A percentile compares a stretch with the other conserved stretches of the same genome.
Evolutionary conservation across 2,888 invertebrate genomes (phyloP).

Genomic region (Gandaritis pyraliata): DNA sequence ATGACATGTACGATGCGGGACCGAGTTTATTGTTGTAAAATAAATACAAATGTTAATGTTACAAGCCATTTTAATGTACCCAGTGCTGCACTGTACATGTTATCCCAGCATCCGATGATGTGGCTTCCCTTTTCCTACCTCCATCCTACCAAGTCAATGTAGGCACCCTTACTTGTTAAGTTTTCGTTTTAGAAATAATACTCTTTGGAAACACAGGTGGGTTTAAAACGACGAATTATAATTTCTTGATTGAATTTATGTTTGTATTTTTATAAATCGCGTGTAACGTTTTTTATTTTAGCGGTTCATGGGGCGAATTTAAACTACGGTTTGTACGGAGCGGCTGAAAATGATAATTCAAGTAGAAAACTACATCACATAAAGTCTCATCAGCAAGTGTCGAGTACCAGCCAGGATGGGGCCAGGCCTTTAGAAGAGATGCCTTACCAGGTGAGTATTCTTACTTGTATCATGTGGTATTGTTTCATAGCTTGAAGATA

Average conservation of each 20-base stretch:
- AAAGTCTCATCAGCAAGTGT: slow-evolving; percentile 79
- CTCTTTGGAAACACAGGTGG: slow-evolving; percentile 27
- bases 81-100: slow-evolving; percentile 69
- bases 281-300: slow-evolving; percentile 56
- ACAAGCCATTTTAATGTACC: slow-evolving; percentile 35
- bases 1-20: slow-evolving; percentile 77
- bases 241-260: slow-evolving; percentile 7
- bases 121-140: slow-evolving; percentile 67
- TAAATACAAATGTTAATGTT: slow-evolving; percentile 34
- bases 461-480: neutral
- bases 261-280: slow-evolving; percentile 14
- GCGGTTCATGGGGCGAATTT: slow-evolving; percentile 84
- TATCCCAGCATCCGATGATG: slow-evolving; percentile 64
- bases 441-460: slow-evolving; percentile 80
- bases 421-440: slow-evolving; percentile 80
- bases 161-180: slow-evolving; percentile 22
- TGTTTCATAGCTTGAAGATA: neutral
- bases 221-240: slow-evolving; percentile 16
- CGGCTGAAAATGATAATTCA: slow-evolving; percentile 69
- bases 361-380: slow-evolving; percentile 76
- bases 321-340: slow-evolving; percentile 84
- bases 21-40: slow-evolving; percentile 31
- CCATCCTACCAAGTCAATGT: slow-evolving; percentile 51
- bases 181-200: slow-evolving; percentile 4
- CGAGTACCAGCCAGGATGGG: slow-evolving; percentile 72